Base-by-base conservation (phyloP, 2,113 vertebrate genomes). In the Capreolus pygargus region DNA sequence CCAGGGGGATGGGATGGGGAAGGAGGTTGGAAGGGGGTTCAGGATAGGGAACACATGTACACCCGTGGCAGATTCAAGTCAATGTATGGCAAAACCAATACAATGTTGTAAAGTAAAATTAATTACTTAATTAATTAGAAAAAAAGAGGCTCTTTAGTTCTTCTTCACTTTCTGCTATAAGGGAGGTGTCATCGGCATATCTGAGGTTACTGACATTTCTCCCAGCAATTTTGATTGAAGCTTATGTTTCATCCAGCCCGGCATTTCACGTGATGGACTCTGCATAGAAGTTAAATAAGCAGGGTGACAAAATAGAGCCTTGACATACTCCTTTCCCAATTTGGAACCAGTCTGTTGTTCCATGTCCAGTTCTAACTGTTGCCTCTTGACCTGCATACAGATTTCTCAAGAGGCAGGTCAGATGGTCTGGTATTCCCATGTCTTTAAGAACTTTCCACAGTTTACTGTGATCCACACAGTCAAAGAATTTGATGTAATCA, bases 151-250 rank as follows among this genome's bases (percentile, higher is more conserved):
- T 36, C 17, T 36, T 21, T 67, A 36, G 64, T 10, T 67, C 16
- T 4, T 67, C 4, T 21, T 70, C 9, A 70, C n/a, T 70, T 70
- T 36, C 9, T 36, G 64, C 61, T 33, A n/a, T 67, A 19, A 67
- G 16, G 15, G 61, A 10, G 16, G 61, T 67, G 16, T 67, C 16
- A 19, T n/a, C 33, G 11, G n/a, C n/a, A 36, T 70, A 21, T 70
- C 64, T 36, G 64, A 70, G 64, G n/a, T 70, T 10, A 67, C 11
- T 36, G 64, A 21, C 21, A 67, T 0, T 36, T 67, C 64, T 67
- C 64, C 64, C 0, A 0, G n/a, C 33, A 36, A 2, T 36, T 17
- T 36, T 67, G 17, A 36, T 19, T 70, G 9, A 17, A 70, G 9
- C 17, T 70, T 70, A 17, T 67, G 8, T 19, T 70, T 70, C n/a